Evolutionary conservation across 2,888 invertebrate species (phyloP).

Genomic region (Parasteatoda lunata): DNA sequence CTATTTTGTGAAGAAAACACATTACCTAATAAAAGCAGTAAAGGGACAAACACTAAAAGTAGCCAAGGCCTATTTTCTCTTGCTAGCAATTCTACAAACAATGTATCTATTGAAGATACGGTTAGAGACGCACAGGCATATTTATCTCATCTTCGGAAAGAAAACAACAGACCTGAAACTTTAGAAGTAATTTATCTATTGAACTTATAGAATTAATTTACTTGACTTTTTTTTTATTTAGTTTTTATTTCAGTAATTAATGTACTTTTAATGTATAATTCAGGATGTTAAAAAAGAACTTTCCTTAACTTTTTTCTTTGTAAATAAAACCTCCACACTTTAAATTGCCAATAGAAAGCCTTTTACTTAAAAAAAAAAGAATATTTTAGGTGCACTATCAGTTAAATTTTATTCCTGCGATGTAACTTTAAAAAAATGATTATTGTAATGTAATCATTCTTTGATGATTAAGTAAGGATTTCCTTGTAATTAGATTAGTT

Average conservation of each 20-base stretch:
- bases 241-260: too few species aligned
- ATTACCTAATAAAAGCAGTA: slow-evolving; percentile 34
- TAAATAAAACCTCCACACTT: too few species aligned
- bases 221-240: too few species aligned
- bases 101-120: slow-evolving; percentile 72
- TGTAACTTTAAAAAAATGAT: too few species aligned
- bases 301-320: too few species aligned
- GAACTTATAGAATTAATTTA: too few species aligned
- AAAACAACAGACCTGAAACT: slow-evolving; percentile 78
- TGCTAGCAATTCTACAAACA: slow-evolving; percentile 13
- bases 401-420: too few species aligned
- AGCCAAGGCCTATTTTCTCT: slow-evolving; percentile 53
- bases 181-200: slow-evolving; percentile 77
- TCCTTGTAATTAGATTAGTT: too few species aligned
- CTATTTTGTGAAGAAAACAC: slow-evolving; percentile 22
- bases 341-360: not conserved
- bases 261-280: not conserved
- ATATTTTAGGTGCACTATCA: too few species aligned
- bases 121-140: slow-evolving; percentile 73
- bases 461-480: too few species aligned
- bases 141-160: slow-evolving; percentile 80
- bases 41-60: slow-evolving; percentile 48
- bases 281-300: not conserved
- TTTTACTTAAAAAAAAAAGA: not conserved
- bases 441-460: too few species aligned